Conservation (phyloP, 2,113 vertebrate genomes). For the Podocnemis expansa region DNA sequence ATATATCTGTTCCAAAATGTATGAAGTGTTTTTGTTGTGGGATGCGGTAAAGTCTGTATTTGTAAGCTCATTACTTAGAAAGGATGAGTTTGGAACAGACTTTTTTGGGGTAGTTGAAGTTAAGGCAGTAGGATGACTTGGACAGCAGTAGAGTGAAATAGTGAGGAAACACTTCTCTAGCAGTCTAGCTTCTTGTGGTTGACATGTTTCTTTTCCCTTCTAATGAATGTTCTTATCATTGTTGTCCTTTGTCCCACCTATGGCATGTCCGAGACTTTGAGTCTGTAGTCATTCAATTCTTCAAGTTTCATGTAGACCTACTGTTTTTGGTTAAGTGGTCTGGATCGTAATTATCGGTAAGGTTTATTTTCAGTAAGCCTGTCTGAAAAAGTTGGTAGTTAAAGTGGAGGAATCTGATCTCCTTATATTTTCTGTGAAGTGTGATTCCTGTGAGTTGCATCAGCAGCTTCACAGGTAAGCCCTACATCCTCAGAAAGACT, state of each 20-base stretch:
- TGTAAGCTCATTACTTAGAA: neutral
- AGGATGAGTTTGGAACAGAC: neutral
- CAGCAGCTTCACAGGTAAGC: neutral
- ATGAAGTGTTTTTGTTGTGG: neutral
- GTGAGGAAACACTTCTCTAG: neutral
- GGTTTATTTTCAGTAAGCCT: constrained; percentile 23
- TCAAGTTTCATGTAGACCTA: neutral
- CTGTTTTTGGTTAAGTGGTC: neutral
- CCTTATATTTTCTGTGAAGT: constrained; percentile 18
- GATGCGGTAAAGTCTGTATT: neutral
- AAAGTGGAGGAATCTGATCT: neutral
- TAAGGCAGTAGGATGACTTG: neutral
- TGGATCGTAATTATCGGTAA: neutral
- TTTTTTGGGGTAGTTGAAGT: neutral
- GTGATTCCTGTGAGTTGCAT: constrained; percentile 1
- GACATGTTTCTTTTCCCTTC: neutral
- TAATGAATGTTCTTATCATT: neutral
- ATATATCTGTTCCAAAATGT: neutral
- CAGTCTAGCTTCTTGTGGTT: neutral
- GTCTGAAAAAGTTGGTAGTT: neutral
- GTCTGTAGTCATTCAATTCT: neutral
- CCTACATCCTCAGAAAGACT: constrained; percentile 6
- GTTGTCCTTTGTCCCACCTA: neutral
- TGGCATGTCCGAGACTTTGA: neutral
- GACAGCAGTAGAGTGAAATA: neutral